These are phyloP conservation scores for Prunella himalayana DNA, from an alignment of 2,113 vertebrate genomes.

Conservation along the genomic window DNA sequence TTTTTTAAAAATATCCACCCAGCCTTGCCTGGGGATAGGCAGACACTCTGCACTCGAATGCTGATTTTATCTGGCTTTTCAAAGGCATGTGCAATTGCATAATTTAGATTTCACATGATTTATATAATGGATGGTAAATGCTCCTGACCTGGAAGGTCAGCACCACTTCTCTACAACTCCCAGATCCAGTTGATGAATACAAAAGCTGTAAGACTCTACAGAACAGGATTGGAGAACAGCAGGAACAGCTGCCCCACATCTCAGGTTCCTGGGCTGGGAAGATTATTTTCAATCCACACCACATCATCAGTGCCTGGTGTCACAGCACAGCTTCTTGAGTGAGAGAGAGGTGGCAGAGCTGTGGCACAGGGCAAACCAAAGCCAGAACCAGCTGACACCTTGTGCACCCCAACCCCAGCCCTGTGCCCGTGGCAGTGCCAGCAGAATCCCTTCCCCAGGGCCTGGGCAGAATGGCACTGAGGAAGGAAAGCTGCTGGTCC, in stretches of 20 bases:
- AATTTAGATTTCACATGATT: not conserved
- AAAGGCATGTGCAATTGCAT: not conserved
- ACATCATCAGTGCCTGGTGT: not conserved
- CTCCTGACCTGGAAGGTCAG: not conserved
- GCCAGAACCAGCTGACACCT: not conserved
- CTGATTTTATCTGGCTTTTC: not conserved
- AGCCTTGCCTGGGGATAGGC: not conserved
- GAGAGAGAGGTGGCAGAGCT: not conserved
- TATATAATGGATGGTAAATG: not conserved
- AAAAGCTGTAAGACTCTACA: not conserved
- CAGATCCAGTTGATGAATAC: not conserved
- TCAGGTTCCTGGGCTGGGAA: not conserved
- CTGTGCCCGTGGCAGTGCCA: not conserved
- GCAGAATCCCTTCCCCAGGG: not conserved
- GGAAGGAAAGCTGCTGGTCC: not conserved
- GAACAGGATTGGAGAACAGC: not conserved
- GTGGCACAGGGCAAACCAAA: not conserved
- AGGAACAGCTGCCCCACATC: not conserved
- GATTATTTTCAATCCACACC: not conserved
- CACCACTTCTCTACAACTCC: not conserved
- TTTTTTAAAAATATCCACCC: not conserved
- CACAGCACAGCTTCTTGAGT: not conserved
- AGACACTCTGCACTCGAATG: not conserved
- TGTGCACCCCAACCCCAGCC: not conserved
- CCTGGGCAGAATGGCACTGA: not conserved